These are phyloP conservation scores for Drosophila nr. medialis DNA, from an alignment of 2,888 invertebrate species.

Conservation along the genomic window DNA sequence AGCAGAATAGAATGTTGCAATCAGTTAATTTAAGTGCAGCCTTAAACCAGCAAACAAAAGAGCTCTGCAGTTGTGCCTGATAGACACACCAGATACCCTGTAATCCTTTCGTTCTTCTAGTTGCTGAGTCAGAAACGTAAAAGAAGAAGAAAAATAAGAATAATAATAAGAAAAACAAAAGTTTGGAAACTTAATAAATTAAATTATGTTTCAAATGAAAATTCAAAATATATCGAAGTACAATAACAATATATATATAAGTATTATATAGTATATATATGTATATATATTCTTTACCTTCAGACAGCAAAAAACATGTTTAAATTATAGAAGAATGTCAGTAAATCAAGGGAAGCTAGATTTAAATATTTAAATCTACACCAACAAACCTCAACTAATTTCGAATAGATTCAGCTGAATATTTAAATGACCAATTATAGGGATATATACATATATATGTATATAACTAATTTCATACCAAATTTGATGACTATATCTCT, in stretches of 20 bases:
- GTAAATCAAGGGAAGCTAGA: neutral
- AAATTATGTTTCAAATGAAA: neutral
- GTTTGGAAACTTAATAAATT: neutral
- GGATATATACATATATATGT: neutral
- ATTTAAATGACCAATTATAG: neutral
- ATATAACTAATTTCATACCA: neutral
- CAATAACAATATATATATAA: neutral
- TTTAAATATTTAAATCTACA: neutral
- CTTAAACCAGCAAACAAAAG: conserved; percentile 46
- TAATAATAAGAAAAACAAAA: neutral
- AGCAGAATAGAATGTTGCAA: conserved; percentile 79
- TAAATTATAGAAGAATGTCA: neutral
- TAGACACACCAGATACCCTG: conserved; percentile 20
- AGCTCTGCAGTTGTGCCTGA: neutral
- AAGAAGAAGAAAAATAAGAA: neutral
- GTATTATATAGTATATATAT: neutral
- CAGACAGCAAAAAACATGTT: neutral
- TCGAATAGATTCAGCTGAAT: neutral
- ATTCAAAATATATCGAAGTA: too few relatives aligned
- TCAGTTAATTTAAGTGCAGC: conserved; percentile 82
- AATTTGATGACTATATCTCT: neutral
- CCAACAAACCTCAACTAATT: too few relatives aligned
- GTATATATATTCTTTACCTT: neutral
- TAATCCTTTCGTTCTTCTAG: neutral
- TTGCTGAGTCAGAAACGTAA: too few relatives aligned